A percentile compares a stretch with the other conserved stretches of the same genome.
Evolutionary conservation across 2,888 invertebrate genomes (phyloP).

Genomic region (Lamproptera curius): DNA sequence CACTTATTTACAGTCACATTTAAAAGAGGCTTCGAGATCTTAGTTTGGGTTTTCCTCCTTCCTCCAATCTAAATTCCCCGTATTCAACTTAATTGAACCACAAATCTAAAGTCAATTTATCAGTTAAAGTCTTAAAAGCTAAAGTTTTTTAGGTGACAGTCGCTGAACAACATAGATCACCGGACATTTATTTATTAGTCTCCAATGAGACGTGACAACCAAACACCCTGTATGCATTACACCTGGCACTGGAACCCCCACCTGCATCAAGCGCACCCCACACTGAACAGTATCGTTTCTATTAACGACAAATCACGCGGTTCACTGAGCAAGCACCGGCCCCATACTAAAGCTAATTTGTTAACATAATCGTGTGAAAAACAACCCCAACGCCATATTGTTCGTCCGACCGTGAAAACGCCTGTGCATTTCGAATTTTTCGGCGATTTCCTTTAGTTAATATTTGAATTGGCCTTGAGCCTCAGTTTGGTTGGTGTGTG

Average conservation of each 20-base stretch:
- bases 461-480: no score
- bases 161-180: no score
- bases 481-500: no score
- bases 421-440: constrained; percentile 22
- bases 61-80: background rate
- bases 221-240: background rate
- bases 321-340: constrained; percentile 32
- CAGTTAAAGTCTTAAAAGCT: no score
- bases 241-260: constrained; percentile 9
- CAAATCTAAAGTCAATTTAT: no score
- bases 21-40: no score
- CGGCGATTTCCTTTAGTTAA: no score
- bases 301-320: constrained; percentile 43
- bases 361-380: constrained; percentile 38
- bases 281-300: constrained; percentile 23
- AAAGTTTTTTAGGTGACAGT: no score
- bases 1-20: no score
- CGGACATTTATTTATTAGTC: no score
- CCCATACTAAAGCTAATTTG: constrained; percentile 36
- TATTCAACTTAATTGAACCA: background rate
- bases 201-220: no score
- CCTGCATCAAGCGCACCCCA: constrained; percentile 20
- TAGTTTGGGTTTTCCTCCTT: background rate
- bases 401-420: constrained; percentile 30
- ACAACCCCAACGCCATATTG: constrained; percentile 19